Conservation (phyloP, 2,113 vertebrate species). For the Cyprinodon tularosa region DNA sequence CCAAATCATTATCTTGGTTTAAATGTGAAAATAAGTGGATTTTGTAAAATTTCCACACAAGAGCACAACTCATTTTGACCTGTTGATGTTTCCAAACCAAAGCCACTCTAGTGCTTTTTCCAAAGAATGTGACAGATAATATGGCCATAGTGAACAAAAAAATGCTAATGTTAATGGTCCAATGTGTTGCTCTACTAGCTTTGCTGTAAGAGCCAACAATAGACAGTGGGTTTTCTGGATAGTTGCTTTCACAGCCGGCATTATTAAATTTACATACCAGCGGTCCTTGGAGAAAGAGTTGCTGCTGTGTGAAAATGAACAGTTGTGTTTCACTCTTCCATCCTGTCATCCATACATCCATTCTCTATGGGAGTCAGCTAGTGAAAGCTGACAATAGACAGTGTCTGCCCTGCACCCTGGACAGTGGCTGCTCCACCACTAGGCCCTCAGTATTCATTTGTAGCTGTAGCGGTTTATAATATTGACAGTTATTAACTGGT, state of each 20-base stretch:
- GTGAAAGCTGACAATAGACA: not conserved
- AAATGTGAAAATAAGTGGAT: not conserved
- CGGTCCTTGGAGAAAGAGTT: constrained; percentile 45
- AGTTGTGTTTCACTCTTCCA: constrained; percentile 50
- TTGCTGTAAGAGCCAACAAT: constrained; percentile 61
- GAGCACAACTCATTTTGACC: constrained; percentile 64
- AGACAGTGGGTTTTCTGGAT: constrained; percentile 45
- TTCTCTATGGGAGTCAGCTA: not conserved
- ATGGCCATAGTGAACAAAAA: constrained; percentile 15
- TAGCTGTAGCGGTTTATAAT: not conserved
- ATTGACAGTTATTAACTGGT: not conserved
- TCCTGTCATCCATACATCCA: constrained; percentile 12
- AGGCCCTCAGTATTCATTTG: not conserved
- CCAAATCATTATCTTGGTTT: not conserved
- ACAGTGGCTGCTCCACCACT: no score
- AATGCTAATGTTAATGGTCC: constrained; percentile 10
- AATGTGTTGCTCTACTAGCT: constrained; percentile 24
- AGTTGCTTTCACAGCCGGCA: constrained; percentile 40
- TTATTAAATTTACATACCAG: constrained; percentile 72
- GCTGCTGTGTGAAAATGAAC: constrained; percentile 48
- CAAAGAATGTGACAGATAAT: constrained; percentile 30
- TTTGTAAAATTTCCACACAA: constrained; percentile 60
- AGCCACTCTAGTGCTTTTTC: constrained; percentile 55
- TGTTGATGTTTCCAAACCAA: constrained; percentile 59
- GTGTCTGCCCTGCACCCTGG: no score